These are phyloP conservation scores for Dendrocopos noguchii DNA, from an alignment of 2,113 vertebrate species.

Conservation along the genomic window DNA sequence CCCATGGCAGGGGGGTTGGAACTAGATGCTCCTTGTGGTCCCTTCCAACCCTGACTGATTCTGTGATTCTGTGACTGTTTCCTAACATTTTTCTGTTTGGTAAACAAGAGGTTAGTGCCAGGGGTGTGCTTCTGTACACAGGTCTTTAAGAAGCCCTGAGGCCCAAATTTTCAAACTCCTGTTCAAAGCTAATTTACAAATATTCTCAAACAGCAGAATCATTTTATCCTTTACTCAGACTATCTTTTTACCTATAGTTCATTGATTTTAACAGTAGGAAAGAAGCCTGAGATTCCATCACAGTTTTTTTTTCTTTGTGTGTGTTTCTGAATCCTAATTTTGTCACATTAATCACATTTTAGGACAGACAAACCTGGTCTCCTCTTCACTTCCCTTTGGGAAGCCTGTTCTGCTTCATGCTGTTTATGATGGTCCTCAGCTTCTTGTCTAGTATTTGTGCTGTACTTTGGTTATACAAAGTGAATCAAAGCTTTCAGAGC, in stretches of 20 bases:
- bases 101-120: neutral
- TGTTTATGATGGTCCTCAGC: neutral
- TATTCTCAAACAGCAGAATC: neutral
- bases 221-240: accelerated
- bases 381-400: neutral
- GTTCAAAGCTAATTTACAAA: neutral
- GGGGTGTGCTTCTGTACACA: neutral
- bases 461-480: neutral
- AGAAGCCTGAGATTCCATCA: neutral
- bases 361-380: neutral
- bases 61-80: neutral
- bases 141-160: neutral
- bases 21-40: too few species aligned
- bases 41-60: too few species aligned
- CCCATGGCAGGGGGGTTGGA: too few species aligned
- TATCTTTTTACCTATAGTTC: neutral
- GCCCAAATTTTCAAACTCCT: neutral
- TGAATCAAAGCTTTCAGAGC: neutral
- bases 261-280: neutral
- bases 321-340: neutral
- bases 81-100: neutral
- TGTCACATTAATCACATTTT: neutral
- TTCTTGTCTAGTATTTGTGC: neutral
- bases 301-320: neutral
- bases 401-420: neutral